These are phyloP conservation scores for Amazona guildingii DNA, from an alignment of 2,113 vertebrate genomes.

Conservation along the genomic window DNA sequence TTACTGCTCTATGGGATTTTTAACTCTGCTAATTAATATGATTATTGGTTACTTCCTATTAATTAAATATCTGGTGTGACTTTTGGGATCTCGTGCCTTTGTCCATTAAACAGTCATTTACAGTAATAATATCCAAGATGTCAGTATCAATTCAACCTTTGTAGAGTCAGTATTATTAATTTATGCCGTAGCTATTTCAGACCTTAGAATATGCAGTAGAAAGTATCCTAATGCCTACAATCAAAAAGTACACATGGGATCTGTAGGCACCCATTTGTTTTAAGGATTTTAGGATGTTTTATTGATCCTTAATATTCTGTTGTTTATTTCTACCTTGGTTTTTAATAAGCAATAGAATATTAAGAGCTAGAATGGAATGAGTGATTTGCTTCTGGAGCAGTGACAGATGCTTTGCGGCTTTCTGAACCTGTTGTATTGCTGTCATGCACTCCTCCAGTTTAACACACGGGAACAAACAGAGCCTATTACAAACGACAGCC, in stretches of 20 bases:
- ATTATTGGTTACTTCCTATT: conserved; percentile 68
- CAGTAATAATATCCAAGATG: conserved; percentile 62
- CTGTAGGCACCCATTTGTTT: neutral
- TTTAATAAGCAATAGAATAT: neutral
- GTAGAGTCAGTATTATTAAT: conserved; percentile 40
- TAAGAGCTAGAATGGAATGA: neutral
- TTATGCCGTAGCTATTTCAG: neutral
- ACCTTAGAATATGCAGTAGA: neutral
- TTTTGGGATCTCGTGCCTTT: conserved; percentile 35
- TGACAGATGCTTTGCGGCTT: neutral
- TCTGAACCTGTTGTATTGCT: neutral
- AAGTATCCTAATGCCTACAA: neutral
- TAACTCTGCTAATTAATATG: conserved; percentile 66
- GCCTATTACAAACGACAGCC: neutral
- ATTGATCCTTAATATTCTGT: neutral
- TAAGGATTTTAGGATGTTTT: neutral
- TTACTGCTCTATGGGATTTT: conserved; percentile 55
- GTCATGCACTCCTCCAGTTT: neutral
- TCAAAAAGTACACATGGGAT: neutral
- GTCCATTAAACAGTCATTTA: conserved; percentile 66
- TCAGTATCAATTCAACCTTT: conserved; percentile 57
- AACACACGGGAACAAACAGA: neutral
- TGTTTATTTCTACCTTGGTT: neutral
- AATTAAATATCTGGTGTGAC: conserved; percentile 59
- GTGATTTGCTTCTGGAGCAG: neutral